phyloP scores from a whole-genome alignment of 2,888 invertebrate genomes.

The Belgica antarctica region DNA sequence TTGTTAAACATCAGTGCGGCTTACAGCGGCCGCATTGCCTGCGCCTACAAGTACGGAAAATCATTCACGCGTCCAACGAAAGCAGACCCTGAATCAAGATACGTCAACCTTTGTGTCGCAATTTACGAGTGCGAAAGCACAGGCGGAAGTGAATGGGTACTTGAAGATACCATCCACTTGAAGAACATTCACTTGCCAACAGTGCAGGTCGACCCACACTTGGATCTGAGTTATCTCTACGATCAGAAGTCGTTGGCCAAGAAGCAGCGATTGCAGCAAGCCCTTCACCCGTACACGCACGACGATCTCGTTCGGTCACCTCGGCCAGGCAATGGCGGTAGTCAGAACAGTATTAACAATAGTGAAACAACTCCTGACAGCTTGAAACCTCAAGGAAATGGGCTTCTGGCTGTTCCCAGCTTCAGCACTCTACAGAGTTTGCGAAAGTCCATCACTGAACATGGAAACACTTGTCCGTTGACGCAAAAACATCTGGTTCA shows the following conservation, averaged over 20 bases:
- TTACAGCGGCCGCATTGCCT: slow-evolving; percentile 95
- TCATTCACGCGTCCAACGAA: slow-evolving; percentile 80
- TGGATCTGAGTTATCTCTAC: slow-evolving; percentile 78
- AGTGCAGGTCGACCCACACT: slow-evolving; percentile 75
- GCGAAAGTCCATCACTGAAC: slow-evolving; percentile 83
- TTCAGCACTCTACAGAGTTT: slow-evolving; percentile 82
- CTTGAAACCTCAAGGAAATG: slow-evolving; percentile 51
- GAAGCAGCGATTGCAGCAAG: slow-evolving; percentile 77
- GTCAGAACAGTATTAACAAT: slow-evolving; percentile 29
- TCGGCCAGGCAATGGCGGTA: slow-evolving; percentile 8
- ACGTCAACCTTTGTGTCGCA: slow-evolving; percentile 87
- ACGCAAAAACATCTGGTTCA: slow-evolving; percentile 93
- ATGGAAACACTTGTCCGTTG: slow-evolving; percentile 85
- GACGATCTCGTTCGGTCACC: slow-evolving; percentile 64
- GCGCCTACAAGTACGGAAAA: slow-evolving; percentile 92
- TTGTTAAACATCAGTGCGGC: slow-evolving; percentile 93
- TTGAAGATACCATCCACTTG: slow-evolving; percentile 93
- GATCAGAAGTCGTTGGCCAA: slow-evolving; percentile 78
- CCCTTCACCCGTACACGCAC: slow-evolving; percentile 76
- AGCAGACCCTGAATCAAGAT: slow-evolving; percentile 73
- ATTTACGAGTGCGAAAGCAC: slow-evolving; percentile 99
- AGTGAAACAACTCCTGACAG: slow-evolving; percentile 53
- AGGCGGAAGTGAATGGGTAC: slow-evolving; percentile 89
- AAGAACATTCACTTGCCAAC: slow-evolving; percentile 86
- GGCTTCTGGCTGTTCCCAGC: slow-evolving; percentile 81